Evolutionary conservation across 2,797 vertebrate species (phyloP).

Genomic region (Erethizon dorsatum): DNA sequence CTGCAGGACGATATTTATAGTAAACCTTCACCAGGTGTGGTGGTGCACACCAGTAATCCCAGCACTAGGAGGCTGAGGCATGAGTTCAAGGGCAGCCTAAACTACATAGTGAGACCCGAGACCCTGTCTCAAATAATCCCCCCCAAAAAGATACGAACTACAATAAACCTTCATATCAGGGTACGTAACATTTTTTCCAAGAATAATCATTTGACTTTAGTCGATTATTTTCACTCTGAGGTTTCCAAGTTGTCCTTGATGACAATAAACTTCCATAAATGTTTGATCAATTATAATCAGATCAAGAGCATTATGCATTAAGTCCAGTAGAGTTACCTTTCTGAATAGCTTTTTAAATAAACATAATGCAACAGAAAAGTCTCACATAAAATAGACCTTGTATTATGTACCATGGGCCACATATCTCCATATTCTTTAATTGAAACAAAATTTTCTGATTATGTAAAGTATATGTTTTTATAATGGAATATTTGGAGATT

Average conservation of each 20-base stretch:
- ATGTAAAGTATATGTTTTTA: not conserved
- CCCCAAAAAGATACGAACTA: not conserved
- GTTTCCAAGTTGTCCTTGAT: not conserved
- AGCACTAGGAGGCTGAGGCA: not conserved
- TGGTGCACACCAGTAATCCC: not conserved
- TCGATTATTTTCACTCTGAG: not conserved
- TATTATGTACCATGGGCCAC: not conserved
- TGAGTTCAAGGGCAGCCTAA: not conserved
- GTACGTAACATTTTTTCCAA: not conserved
- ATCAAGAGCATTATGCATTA: not conserved
- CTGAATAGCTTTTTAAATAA: conserved; percentile 13
- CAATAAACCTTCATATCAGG: not conserved
- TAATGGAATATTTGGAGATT: conserved; percentile 5
- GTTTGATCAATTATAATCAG: conserved; percentile 1
- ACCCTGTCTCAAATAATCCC: not conserved
- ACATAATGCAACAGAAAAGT: not conserved
- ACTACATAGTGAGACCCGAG: not conserved
- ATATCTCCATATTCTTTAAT: not conserved
- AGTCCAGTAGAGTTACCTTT: not conserved
- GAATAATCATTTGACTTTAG: not conserved
- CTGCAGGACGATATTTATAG: not conserved
- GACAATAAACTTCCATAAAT: conserved; percentile 44
- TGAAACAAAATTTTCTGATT: not conserved
- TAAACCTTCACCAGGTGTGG: not conserved
- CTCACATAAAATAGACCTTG: not conserved